phyloP scores from a whole-genome alignment of 2,113 vertebrate species.

The Oreotragus oreotragus region DNA sequence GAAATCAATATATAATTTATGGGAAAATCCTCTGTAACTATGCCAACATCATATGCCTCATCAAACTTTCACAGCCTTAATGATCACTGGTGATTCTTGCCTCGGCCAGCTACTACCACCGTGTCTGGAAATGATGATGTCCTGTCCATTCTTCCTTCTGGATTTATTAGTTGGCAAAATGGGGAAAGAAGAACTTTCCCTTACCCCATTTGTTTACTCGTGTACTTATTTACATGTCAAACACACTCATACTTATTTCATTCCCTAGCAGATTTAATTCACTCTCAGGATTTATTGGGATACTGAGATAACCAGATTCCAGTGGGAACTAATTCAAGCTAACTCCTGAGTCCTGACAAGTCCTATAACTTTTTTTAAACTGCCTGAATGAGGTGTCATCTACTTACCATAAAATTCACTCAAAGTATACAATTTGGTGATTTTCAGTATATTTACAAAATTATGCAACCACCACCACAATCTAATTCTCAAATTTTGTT shows the following conservation, averaged over 20 bases:
- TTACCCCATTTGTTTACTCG: not conserved
- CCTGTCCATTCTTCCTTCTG: not conserved
- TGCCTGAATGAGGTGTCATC: not conserved
- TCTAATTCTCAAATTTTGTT: conserved; percentile 3
- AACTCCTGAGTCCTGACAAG: not conserved
- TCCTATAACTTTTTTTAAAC: not conserved
- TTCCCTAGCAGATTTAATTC: not conserved
- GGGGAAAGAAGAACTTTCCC: not conserved
- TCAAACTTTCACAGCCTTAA: not conserved
- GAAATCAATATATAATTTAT: not conserved
- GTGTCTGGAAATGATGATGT: not conserved
- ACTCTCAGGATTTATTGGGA: not conserved
- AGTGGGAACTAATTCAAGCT: not conserved
- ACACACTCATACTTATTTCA: not conserved
- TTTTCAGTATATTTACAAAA: not conserved
- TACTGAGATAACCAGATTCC: not conserved
- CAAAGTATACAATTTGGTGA: not conserved
- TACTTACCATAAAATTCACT: not conserved
- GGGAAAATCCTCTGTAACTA: not conserved
- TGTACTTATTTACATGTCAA: not conserved
- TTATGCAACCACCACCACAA: not conserved
- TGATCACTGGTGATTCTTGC: not conserved
- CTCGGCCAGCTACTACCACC: not conserved
- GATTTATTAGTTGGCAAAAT: not conserved
- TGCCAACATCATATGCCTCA: not conserved